These are phyloP conservation scores for Nemapogon koenigi DNA, from an alignment of 2,888 invertebrate species.

Conservation along the genomic window DNA sequence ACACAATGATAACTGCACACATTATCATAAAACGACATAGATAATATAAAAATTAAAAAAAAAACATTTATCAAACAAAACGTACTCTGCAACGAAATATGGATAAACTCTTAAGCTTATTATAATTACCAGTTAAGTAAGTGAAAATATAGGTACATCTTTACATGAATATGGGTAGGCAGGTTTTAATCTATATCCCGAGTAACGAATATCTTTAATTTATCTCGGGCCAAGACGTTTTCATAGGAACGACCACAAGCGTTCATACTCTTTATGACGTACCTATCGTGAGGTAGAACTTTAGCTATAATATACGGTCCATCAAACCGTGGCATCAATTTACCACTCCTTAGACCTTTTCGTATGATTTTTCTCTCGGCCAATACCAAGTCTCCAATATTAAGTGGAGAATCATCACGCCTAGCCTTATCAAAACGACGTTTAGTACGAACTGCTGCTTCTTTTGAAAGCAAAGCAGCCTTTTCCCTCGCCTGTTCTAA, in stretches of 20 bases:
- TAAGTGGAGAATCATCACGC: neutral
- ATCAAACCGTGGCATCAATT: neutral
- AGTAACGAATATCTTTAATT: slow-evolving; percentile 1
- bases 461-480: neutral
- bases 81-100: too few species aligned
- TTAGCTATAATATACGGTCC: slow-evolving; percentile 1
- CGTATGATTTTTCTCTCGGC: slow-evolving; percentile 1
- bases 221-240: slow-evolving; percentile 4
- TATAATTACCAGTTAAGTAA: too few species aligned
- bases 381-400: neutral
- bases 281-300: slow-evolving; percentile 1
- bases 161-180: too few species aligned
- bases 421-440: neutral
- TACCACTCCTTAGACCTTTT: slow-evolving; percentile 3
- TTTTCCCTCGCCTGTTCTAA: neutral
- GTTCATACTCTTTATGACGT: neutral
- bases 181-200: too few species aligned
- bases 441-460: neutral
- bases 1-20: too few species aligned
- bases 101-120: too few species aligned
- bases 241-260: neutral
- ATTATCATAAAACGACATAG: too few species aligned
- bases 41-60: too few species aligned
- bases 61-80: too few species aligned
- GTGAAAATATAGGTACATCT: too few species aligned